phyloP scores from a whole-genome alignment of 30 jellyfish, hydroid and myxozoan genomes.

The Morbakka virulenta region DNA sequence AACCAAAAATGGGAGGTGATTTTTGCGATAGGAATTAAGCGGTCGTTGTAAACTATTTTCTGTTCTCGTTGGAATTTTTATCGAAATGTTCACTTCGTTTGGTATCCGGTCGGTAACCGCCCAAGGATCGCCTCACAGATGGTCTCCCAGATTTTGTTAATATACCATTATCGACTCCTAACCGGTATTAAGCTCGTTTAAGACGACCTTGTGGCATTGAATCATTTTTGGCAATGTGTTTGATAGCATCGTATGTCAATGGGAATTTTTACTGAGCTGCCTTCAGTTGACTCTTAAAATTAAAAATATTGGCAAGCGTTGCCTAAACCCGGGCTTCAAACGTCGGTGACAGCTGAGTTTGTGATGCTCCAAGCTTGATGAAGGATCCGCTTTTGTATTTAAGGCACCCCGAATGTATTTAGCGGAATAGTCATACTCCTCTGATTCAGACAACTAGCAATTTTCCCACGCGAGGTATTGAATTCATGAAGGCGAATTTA shows the following conservation, averaged over 20 bases:
- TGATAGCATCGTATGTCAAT: background rate
- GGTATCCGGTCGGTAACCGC: slow-evolving; percentile 13
- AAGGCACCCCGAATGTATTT: background rate
- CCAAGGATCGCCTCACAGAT: slow-evolving; percentile 37
- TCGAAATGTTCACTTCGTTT: slow-evolving; percentile 39
- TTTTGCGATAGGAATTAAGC: slow-evolving; percentile 4
- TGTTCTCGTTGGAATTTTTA: slow-evolving; percentile 8
- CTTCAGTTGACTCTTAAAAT: background rate
- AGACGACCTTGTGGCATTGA: background rate
- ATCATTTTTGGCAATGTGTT: background rate
- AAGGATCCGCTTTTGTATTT: slow-evolving; percentile 13
- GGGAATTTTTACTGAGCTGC: background rate
- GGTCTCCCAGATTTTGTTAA: slow-evolving; percentile 29
- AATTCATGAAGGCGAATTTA: background rate
- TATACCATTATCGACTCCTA: slow-evolving; percentile 6
- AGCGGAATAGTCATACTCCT: slow-evolving; percentile 1
- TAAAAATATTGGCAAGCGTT: background rate
- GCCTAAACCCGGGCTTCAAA: slow-evolving; percentile 22
- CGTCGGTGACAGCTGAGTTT: background rate
- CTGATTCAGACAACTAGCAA: slow-evolving; percentile 7
- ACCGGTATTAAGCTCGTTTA: slow-evolving; percentile 5
- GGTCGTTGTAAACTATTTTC: slow-evolving; percentile 31
- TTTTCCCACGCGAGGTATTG: slow-evolving; percentile 2
- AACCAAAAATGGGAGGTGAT: background rate
- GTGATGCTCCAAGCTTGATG: slow-evolving; percentile 1